These are phyloP conservation scores for Aphidius colemani DNA, from an alignment of 2,888 invertebrate species.

Conservation along the genomic window DNA sequence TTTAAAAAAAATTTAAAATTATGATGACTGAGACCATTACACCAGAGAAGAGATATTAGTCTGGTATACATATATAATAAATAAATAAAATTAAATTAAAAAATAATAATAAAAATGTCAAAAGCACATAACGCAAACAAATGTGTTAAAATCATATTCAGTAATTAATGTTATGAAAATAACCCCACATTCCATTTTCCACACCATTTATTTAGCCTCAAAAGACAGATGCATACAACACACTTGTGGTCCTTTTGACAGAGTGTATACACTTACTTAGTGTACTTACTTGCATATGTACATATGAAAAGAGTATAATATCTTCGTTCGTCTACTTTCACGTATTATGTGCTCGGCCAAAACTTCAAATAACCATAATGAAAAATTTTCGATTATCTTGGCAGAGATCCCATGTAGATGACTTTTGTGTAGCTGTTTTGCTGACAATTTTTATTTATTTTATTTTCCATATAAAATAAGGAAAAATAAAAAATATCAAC, in stretches of 20 bases:
- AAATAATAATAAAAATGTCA: background rate
- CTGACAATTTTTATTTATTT: too few relatives aligned
- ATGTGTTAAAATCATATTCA: constrained; percentile 16
- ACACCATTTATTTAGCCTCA: constrained; percentile 23
- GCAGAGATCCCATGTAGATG: constrained; percentile 42
- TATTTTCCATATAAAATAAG: too few relatives aligned
- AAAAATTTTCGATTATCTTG: constrained; percentile 50
- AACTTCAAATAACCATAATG: constrained; percentile 41
- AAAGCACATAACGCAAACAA: background rate
- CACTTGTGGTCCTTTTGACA: constrained; percentile 18
- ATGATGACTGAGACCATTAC: too few relatives aligned
- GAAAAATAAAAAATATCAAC: too few relatives aligned
- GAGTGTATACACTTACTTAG: constrained; percentile 2
- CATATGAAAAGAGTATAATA: constrained; percentile 4
- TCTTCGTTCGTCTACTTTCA: constrained; percentile 15
- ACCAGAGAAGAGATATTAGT: background rate
- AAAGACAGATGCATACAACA: constrained; percentile 25
- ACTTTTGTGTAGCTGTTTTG: background rate
- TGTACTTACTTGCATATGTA: constrained; percentile 1
- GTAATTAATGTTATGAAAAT: constrained; percentile 29
- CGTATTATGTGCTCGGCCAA: constrained; percentile 29
- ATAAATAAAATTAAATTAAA: background rate
- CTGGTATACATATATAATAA: background rate
- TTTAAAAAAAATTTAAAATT: background rate
- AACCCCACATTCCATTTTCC: constrained; percentile 26